Conservation (phyloP, 2,113 vertebrate species). For the Struthio camelus region DNA sequence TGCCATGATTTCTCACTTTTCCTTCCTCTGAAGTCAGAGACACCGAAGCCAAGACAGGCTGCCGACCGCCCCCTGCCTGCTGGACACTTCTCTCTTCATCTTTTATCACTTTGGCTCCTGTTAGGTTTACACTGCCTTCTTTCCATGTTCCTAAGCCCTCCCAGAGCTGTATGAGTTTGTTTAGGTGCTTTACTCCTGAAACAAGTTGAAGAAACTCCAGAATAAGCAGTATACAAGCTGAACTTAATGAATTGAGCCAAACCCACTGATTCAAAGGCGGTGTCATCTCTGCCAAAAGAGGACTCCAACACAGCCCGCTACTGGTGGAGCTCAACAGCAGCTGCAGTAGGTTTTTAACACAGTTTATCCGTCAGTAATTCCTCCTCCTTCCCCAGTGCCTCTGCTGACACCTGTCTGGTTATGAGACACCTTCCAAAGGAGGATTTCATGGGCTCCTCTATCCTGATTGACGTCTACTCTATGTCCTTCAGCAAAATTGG, state of each 20-base stretch:
- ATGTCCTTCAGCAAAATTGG: constrained; percentile 27
- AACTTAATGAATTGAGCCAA: constrained; percentile 25
- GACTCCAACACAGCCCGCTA: background rate
- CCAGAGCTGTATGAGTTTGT: background rate
- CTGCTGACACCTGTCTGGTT: constrained; percentile 36
- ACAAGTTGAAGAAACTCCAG: constrained; percentile 11
- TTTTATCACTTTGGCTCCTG: background rate
- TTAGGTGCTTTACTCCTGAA: background rate
- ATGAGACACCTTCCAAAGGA: constrained; percentile 17
- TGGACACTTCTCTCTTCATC: background rate
- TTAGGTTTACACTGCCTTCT: background rate
- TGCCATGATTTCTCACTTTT: background rate
- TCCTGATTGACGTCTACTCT: constrained; percentile 42
- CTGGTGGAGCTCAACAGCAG: constrained; percentile 16
- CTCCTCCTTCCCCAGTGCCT: background rate
- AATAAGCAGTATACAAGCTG: background rate
- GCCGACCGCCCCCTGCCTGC: background rate
- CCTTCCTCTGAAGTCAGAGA: background rate
- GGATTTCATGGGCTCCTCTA: constrained; percentile 28
- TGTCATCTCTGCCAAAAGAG: constrained; percentile 20
- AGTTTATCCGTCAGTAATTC: background rate
- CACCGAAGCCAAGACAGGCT: background rate
- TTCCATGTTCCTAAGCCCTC: background rate
- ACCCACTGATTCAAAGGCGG: background rate
- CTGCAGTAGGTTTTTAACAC: background rate